Conservation (phyloP, 2,888 invertebrate species). For the Sycophila texana region DNA sequence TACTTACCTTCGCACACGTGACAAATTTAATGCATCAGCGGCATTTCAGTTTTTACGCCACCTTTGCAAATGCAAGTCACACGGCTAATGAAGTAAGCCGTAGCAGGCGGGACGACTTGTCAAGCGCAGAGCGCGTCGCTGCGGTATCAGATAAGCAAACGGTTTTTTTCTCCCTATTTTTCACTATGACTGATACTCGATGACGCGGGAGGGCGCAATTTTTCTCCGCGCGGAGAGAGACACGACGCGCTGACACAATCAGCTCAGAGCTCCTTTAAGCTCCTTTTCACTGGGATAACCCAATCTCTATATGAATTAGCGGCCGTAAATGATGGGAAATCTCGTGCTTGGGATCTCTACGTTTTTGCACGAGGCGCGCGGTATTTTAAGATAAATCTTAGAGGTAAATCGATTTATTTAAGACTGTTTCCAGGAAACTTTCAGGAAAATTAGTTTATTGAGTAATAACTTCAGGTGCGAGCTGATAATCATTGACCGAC, state of each 20-base stretch:
- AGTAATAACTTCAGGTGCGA: no score
- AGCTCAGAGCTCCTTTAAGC: slow-evolving; percentile 30
- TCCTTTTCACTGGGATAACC: neutral
- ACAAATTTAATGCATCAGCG: neutral
- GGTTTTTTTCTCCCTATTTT: slow-evolving; percentile 7
- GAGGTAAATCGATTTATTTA: no score
- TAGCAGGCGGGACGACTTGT: slow-evolving; percentile 4
- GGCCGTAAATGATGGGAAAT: no score
- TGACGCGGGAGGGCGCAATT: slow-evolving; percentile 31
- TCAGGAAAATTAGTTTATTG: no score
- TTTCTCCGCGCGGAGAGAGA: neutral
- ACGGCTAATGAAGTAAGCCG: slow-evolving; percentile 21
- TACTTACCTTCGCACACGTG: neutral
- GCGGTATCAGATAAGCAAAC: neutral
- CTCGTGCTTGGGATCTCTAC: no score
- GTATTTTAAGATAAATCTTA: no score
- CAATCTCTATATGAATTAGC: no score
- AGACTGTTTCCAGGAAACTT: no score
- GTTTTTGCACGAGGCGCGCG: no score
- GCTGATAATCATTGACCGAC: no score
- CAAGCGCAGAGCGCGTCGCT: neutral
- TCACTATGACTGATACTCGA: slow-evolving; percentile 22
- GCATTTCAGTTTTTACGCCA: neutral
- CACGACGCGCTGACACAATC: slow-evolving; percentile 3
- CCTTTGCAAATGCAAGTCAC: slow-evolving; percentile 22